Base-by-base conservation (phyloP, 2,888 invertebrate genomes). In the Boloria selene region DNA sequence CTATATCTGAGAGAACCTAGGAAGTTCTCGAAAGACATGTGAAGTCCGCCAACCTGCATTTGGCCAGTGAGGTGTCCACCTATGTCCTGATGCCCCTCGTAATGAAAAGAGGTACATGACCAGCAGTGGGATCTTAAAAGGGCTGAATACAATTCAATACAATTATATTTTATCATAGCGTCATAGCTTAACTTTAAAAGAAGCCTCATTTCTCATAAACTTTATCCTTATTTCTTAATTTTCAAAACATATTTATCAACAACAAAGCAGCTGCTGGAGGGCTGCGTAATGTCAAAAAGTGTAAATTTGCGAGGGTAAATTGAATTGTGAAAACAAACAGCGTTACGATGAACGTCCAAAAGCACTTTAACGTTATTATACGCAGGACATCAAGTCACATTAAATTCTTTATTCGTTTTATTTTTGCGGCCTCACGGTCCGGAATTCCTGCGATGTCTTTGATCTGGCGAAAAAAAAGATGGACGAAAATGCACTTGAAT, bases 401-500 rank as follows among this genome's bases (percentile, higher is more conserved):
- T 89, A 88, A 87, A 88, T 87, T 87, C 83, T 82, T 90, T 86
- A 90, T 88, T 87, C 90, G 80, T 90, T 89, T 87, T 84, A 85
- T 85, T 84, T 85, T 85, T 86, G 88, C 85, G 86, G 85, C 86
- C 85, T 85, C 86, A 86, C 86, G 83, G 77, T 71, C 78, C 84
- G 86, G 87, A 85, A 89, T 88, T 86, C 85, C 84, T 82, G 82
- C 83, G 78, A 87, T 80, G 87, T 79, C 89, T 90, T 92, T 91
- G 91, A 91, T 90, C 88, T 86, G 79, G 77, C 81, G 84, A 84
- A 81, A 83, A 86, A 86, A 88, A 89, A 86, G 74, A 84, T 83
- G 86, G 83, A 85, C 85, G 84, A 86, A 90, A 92, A 91, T 90
- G 91, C 90, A 92, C 89, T 91, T 86, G 84, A 87, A 81, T 85